A percentile compares a stretch with the other conserved stretches of the same genome.
phyloP scores from a whole-genome alignment of 1,140 invertebrate genomes.

The Linepithema humile region DNA sequence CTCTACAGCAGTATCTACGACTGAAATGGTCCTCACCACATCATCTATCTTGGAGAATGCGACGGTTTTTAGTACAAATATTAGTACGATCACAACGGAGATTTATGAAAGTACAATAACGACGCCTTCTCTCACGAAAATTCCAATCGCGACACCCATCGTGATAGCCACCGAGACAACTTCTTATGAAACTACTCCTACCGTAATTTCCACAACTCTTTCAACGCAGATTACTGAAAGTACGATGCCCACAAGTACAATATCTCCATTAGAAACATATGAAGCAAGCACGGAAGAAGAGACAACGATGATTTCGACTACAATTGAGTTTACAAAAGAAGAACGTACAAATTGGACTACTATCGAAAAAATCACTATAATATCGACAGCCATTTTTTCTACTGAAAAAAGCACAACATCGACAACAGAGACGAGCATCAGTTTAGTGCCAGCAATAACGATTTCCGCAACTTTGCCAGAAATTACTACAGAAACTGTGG shows the following conservation, averaged over 20 bases:
- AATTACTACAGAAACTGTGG: background rate
- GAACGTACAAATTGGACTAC: conserved; percentile 3
- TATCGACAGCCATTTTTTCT: background rate
- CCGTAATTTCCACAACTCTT: background rate
- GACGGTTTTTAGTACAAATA: background rate
- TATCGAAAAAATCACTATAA: background rate
- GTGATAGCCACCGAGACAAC: background rate
- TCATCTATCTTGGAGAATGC: background rate
- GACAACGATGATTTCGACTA: background rate
- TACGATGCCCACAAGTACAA: too few species aligned
- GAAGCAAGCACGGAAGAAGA: background rate
- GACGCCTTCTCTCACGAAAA: background rate
- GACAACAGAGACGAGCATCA: conserved; percentile 6
- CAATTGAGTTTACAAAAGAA: background rate
- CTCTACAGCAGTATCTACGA: background rate
- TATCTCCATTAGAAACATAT: background rate
- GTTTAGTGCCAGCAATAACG: background rate
- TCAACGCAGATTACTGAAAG: background rate
- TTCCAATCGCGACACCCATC: background rate
- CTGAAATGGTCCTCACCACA: background rate
- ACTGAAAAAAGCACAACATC: background rate
- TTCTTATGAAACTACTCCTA: background rate
- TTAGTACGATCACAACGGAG: background rate
- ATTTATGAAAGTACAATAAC: background rate
- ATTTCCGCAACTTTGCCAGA: background rate